Evolutionary conservation across 2,888 invertebrate species (phyloP).

Genomic region (Cyclophora albipunctata): DNA sequence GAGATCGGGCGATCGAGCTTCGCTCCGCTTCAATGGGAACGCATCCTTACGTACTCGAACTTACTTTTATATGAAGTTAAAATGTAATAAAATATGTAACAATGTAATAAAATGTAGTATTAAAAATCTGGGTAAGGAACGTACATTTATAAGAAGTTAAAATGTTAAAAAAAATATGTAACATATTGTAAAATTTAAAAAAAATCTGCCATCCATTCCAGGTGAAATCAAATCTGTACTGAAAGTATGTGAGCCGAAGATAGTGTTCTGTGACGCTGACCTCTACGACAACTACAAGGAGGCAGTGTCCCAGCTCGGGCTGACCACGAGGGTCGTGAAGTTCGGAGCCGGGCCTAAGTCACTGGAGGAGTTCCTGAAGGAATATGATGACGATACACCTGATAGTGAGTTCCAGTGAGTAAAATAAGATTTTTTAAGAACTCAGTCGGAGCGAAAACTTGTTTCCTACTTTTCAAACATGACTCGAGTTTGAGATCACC

Average conservation of each 20-base stretch:
- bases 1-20: too few relatives aligned
- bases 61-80: too few relatives aligned
- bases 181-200: too few relatives aligned
- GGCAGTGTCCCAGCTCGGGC: constrained; percentile 30
- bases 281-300: constrained; percentile 22
- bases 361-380: constrained; percentile 33
- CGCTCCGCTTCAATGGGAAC: too few relatives aligned
- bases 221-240: constrained; percentile 45
- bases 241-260: constrained; percentile 38
- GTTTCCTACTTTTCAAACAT: too few relatives aligned
- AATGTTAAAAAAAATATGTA: too few relatives aligned
- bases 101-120: constrained; percentile 1
- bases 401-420: constrained; percentile 41
- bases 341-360: constrained; percentile 42
- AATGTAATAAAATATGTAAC: too few relatives aligned
- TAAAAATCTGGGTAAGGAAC: too few relatives aligned
- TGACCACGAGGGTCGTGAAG: constrained; percentile 37
- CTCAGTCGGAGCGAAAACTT: too few relatives aligned
- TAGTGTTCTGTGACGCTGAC: constrained; percentile 48
- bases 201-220: constrained; percentile 22
- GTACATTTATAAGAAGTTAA: too few relatives aligned
- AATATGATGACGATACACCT: constrained; percentile 24
- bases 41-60: too few relatives aligned
- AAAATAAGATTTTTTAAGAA: background rate
- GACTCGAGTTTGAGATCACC: too few relatives aligned